Percentiles rank a stretch among this genome's conserved stretches.
Evolutionary conservation across 2,888 invertebrate species (phyloP).

Genomic region (Griposia aprilina): DNA sequence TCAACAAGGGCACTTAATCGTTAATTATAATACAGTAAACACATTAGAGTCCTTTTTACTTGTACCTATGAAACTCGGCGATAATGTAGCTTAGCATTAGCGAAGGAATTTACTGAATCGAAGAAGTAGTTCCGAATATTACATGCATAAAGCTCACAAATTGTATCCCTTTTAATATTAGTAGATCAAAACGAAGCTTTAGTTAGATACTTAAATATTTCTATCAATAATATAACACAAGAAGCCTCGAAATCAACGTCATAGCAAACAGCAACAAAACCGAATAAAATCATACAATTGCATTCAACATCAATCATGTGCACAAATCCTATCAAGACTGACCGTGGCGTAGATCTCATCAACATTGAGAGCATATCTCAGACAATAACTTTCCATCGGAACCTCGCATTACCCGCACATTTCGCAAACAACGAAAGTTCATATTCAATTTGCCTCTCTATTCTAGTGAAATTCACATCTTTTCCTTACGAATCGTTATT

Average conservation of each 20-base stretch:
- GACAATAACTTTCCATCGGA: constrained; percentile 72
- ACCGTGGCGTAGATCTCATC: constrained; percentile 68
- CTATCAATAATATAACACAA: background rate
- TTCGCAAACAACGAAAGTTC: constrained; percentile 80
- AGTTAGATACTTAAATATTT: background rate
- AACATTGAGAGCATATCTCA: constrained; percentile 68
- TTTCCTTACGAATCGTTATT: constrained; percentile 66
- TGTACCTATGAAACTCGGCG: background rate
- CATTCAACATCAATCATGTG: constrained; percentile 63
- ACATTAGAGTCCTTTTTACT: too few relatives aligned
- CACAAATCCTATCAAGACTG: constrained; percentile 61
- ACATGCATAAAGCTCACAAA: too few relatives aligned
- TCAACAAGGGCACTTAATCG: too few relatives aligned
- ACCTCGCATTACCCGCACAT: constrained; percentile 71
- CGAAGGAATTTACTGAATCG: background rate
- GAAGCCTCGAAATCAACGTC: constrained; percentile 2
- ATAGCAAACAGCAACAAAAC: constrained; percentile 8
- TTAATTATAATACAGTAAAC: too few relatives aligned
- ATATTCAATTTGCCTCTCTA: constrained; percentile 80
- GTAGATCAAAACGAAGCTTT: background rate
- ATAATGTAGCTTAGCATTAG: background rate
- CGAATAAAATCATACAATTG: constrained; percentile 39
- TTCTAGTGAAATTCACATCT: constrained; percentile 77
- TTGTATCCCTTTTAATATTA: too few relatives aligned
- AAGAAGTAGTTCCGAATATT: too few relatives aligned